Base-by-base conservation (phyloP, 2,888 invertebrate genomes). In the Sinotaia quadrata region DNA sequence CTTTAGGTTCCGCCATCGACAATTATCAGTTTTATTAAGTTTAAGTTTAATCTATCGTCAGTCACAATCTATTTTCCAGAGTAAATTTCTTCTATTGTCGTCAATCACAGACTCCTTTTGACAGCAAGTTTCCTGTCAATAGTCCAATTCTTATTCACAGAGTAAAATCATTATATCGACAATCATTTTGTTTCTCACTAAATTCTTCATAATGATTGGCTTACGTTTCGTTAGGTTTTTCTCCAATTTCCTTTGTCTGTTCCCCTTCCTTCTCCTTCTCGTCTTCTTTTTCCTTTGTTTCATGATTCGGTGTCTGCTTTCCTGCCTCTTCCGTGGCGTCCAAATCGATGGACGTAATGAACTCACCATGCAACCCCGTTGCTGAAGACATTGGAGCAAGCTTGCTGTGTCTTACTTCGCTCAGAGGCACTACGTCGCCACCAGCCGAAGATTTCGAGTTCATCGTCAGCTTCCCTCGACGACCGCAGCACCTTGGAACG, bases 401-500 rank as follows among this genome's bases (percentile, higher is more conserved):
- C 5, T 52, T 52, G 21, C 56, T 65, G 56, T 65, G 65, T 0
- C 41, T 37, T 18, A 34, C 12, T 34, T 65, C 65, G 1, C 37
- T 44, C 37, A 65, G 31, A 4, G 37, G 41, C 8, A 65, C 31
- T 21, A 31, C 54, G 15, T 56, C 41, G 29, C 31, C 37, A 0
- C 4, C 47, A 47, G 47, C 21, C 21, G 47, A 47, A 8, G 47
- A 1, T 24, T 8, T 47, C 47, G 47, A 1, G 41, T 41, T n/a
- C n/a, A 12, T n/a, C 15, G 1, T 3, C 36, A 57, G 33, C 57
- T 57, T 29, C 44, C 29, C 29, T 15, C 60, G 49, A 21, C 52
- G 49, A 8, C 18, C 15, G 36, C 60, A 67, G 52, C 56, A 71
- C 37, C 68, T 27, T 10, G 73, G 75, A 59, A 71, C 54, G 52